Base-by-base conservation (phyloP, 2,113 vertebrate species). In the Brachypteracias leptosomus region DNA sequence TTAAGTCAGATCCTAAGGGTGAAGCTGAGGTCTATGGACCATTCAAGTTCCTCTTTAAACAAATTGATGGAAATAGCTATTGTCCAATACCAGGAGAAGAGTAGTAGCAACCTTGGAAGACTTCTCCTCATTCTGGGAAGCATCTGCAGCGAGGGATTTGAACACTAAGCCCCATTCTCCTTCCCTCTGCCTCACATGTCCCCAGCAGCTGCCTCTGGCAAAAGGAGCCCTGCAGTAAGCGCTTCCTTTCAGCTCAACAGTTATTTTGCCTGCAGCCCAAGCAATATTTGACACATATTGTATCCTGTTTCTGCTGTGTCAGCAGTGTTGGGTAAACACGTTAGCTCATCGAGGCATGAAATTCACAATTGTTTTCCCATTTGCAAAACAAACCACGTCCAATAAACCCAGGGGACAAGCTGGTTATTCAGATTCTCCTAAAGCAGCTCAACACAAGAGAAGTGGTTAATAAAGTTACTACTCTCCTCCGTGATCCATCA, bases 381-480 rank as follows among this genome's bases (percentile, higher is more conserved):
- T 96, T 95, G 47, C 79, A 89, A 97, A 72, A 75, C 73, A 93
- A 95, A 89, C 85, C 70, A 62, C 25, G 16, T 88, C 25, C 85
- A 85, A 89, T 22, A 81, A 90, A 70, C 89, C 73, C 91, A 54
- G 80, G 79, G 75, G 55, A 77, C 0, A 0, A 63, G 90, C 9
- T 5, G 1, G 54, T 83, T 94, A 89, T 58, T 92, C 91, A 67
- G 26, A 85, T 59, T 88, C 88, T 92, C 46, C 49, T 46, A 38
- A 79, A 89, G 71, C 93, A 42, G 54, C 67, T 92, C 83, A 46
- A 44, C 33, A 20, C 17, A 33, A 38, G 74, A 67, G 72, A 94
- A 82, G 92, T 76, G 65, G 79, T 92, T 96, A 95, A 96, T 87
- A 89, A 90, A 90, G 92, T 95, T 95, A 96, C 90, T 38, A 3